These are phyloP conservation scores for Drosophila novamexicana DNA, from an alignment of 1,140 invertebrate species.

Conservation along the genomic window DNA sequence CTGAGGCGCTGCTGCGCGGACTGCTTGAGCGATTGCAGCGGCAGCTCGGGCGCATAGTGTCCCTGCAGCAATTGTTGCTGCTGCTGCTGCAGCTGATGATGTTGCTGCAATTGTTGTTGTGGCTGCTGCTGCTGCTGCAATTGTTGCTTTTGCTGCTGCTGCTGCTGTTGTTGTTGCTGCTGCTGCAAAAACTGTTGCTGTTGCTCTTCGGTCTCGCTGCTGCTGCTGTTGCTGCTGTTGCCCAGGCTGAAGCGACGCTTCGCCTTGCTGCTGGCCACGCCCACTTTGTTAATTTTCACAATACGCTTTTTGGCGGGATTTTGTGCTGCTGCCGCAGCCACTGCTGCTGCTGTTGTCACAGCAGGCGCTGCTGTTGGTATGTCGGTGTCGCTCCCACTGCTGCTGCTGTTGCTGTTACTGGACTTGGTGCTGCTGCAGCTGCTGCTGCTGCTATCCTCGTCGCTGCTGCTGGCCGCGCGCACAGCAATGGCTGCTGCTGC, in stretches of 20 bases:
- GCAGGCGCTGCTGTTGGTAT: constrained; percentile 25
- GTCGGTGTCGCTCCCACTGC: constrained; percentile 53
- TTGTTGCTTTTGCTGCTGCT: constrained; percentile 10
- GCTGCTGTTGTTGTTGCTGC: constrained; percentile 17
- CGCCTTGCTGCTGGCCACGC: constrained; percentile 7
- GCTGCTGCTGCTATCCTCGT: constrained; percentile 63
- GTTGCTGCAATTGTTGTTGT: constrained; percentile 5
- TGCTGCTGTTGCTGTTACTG: constrained; percentile 53
- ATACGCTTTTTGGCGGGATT: constrained; percentile 45
- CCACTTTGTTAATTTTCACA: constrained; percentile 35
- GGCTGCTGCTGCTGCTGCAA: constrained; percentile 33
- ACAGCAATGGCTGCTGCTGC: constrained; percentile 37
- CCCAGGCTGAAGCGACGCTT: constrained; percentile 20
- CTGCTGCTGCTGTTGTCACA: constrained; percentile 5
- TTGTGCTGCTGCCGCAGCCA: background rate
- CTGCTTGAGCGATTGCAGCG: constrained; percentile 18
- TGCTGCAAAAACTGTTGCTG: constrained; percentile 3
- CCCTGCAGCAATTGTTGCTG: constrained; percentile 11
- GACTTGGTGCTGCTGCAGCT: constrained; percentile 59
- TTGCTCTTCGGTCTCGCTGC: constrained; percentile 41
- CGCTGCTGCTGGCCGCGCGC: constrained; percentile 45
- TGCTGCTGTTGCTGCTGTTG: constrained; percentile 40
- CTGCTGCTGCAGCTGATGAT: constrained; percentile 2
- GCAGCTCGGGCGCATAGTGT: background rate
- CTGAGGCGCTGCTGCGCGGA: constrained; percentile 12